phyloP scores from a whole-genome alignment of 2,113 vertebrate genomes.

The Catharus fuscescens region DNA sequence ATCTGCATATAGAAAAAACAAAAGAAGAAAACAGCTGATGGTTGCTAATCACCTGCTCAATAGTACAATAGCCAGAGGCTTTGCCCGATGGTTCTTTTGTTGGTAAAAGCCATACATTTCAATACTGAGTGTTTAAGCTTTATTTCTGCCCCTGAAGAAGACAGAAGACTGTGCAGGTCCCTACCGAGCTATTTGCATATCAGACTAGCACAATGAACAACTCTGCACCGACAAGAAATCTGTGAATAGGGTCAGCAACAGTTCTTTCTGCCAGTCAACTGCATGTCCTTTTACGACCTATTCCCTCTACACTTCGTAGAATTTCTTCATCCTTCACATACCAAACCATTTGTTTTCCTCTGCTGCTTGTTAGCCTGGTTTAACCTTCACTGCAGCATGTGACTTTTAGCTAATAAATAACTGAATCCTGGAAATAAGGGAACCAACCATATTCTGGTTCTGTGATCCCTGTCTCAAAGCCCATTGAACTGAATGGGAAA shows the following conservation, averaged over 20 bases:
- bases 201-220: neutral
- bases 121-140: neutral
- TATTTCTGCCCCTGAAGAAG: neutral
- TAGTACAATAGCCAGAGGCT: neutral
- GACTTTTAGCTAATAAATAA: neutral
- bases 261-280: neutral
- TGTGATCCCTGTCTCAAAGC: neutral
- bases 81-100: neutral
- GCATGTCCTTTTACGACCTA: neutral
- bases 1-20: slow-evolving; percentile 66
- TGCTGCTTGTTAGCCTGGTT: neutral
- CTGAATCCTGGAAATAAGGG: neutral
- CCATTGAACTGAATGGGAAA: neutral
- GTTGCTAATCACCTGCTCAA: neutral
- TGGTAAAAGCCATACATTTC: neutral
- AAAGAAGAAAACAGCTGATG: neutral
- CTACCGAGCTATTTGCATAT: neutral
- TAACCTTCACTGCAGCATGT: neutral
- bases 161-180: neutral
- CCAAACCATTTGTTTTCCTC: neutral
- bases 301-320: neutral
- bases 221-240: neutral
- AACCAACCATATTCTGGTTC: neutral
- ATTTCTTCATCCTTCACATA: neutral
- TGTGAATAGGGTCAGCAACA: neutral